Percentiles rank a stretch among this genome's conserved stretches.
Conservation (phyloP, 2,113 vertebrate genomes). For the Pteronura brasiliensis region DNA sequence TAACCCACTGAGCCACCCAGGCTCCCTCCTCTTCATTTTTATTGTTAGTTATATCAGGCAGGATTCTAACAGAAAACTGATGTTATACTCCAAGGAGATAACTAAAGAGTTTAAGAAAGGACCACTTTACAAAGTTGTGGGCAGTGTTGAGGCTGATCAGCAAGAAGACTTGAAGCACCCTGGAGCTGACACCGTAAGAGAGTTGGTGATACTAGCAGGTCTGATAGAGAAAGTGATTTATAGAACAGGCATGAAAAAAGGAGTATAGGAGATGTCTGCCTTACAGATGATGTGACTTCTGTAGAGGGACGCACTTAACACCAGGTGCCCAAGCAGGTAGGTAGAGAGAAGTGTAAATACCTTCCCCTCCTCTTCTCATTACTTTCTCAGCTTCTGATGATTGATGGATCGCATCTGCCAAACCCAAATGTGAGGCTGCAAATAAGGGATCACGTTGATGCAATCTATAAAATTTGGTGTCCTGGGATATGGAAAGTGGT, state of each 20-base stretch:
- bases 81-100: background rate
- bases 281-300: background rate
- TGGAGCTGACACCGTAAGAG: background rate
- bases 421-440: background rate
- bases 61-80: background rate
- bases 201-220: background rate
- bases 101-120: background rate
- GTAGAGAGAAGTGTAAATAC: background rate
- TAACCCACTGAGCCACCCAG: no score
- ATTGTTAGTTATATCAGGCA: background rate
- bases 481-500: background rate
- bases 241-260: background rate
- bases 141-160: background rate
- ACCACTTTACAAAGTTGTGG: background rate
- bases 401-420: background rate
- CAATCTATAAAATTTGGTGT: background rate
- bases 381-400: background rate
- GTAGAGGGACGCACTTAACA: background rate
- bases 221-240: background rate
- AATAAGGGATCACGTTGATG: background rate
- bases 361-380: background rate
- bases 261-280: background rate
- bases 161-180: background rate
- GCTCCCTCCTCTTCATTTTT: background rate
- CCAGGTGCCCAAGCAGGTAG: background rate